A percentile compares a stretch with the other conserved stretches of the same genome.
These are phyloP conservation scores for Venustaconcha ellipsiformis DNA, from an alignment of 1,140 invertebrate species.

Conservation along the genomic window DNA sequence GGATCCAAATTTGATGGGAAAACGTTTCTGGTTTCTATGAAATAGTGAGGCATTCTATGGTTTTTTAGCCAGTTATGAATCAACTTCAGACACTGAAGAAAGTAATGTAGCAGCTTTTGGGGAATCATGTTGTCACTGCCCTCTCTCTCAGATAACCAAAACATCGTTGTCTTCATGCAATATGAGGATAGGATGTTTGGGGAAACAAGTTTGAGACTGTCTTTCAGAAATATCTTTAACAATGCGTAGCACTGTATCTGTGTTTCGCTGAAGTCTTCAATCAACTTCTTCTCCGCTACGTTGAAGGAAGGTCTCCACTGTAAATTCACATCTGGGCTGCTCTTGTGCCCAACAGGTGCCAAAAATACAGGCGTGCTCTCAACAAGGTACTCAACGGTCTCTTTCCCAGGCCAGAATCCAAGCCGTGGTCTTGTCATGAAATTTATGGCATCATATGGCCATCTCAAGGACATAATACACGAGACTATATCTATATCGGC, in stretches of 20 bases:
- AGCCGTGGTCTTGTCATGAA: not conserved
- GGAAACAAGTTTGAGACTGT: not conserved
- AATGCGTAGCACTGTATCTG: constrained; percentile 3
- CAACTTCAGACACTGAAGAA: not conserved
- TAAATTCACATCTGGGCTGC: not conserved
- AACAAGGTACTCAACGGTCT: too few species aligned
- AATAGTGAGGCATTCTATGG: constrained; percentile 4
- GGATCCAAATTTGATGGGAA: not conserved
- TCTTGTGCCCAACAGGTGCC: constrained; percentile 1
- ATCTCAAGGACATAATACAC: not conserved
- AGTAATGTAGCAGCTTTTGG: not conserved
- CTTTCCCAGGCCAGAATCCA: not conserved
- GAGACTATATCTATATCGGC: constrained; percentile 4
- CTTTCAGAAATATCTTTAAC: constrained; percentile 1
- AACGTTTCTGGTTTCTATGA: not conserved
- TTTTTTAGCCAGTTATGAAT: not conserved
- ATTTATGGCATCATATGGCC: not conserved
- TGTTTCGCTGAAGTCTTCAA: not conserved
- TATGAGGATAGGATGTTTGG: not conserved
- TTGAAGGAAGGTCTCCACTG: constrained; percentile 6
- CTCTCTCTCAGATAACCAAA: too few species aligned
- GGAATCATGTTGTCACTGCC: too few species aligned
- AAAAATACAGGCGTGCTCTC: not conserved
- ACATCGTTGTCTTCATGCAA: too few species aligned
- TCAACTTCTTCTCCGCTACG: not conserved